These are phyloP conservation scores for Probaryconus sp. DNA, from an alignment of 1,140 invertebrate genomes.

Conservation along the genomic window DNA sequence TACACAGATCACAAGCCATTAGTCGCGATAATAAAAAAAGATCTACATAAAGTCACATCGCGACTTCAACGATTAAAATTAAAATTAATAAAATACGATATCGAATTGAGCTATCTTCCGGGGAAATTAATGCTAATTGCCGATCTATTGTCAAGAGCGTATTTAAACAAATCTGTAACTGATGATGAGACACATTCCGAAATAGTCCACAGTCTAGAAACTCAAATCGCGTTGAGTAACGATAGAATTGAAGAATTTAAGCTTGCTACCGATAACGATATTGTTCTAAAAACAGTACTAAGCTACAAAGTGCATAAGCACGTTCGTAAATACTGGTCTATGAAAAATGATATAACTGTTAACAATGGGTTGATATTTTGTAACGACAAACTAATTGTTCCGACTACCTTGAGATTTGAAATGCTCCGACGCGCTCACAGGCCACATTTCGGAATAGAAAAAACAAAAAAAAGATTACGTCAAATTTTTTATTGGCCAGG, in stretches of 20 bases:
- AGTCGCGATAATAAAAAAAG: conserved; percentile 57
- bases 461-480: conserved; percentile 39
- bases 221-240: conserved; percentile 15
- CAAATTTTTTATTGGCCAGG: conserved; percentile 57
- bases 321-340: neutral
- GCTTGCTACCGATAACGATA: neutral
- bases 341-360: conserved; percentile 55
- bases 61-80: conserved; percentile 73
- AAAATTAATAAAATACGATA: conserved; percentile 68
- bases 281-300: neutral
- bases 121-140: conserved; percentile 62
- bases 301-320: no score
- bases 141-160: conserved; percentile 64
- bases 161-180: conserved; percentile 10
- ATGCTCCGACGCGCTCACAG: conserved; percentile 66
- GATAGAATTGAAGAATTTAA: conserved; percentile 22
- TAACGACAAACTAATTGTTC: conserved; percentile 65
- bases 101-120: conserved; percentile 60
- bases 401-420: conserved; percentile 49
- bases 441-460: conserved; percentile 66
- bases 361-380: conserved; percentile 63
- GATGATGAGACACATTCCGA: conserved; percentile 9
- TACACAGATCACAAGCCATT: conserved; percentile 72
- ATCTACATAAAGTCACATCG: conserved; percentile 38
- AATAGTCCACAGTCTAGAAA: conserved; percentile 25